Conservation (phyloP, 2,113 vertebrate genomes). For the Tychaedon coryphoeus region DNA sequence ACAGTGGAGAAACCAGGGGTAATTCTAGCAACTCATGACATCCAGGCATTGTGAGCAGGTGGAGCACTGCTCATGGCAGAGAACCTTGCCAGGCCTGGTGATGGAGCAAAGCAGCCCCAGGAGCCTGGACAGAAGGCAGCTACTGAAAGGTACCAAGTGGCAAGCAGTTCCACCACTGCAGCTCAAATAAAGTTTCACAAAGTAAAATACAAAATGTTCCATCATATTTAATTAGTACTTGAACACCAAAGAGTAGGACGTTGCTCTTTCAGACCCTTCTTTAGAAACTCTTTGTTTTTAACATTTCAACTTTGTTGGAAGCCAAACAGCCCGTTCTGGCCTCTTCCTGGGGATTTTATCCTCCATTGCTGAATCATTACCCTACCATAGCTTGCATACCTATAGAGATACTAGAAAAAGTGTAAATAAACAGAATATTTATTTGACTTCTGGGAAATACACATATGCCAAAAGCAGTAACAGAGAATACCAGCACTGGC, state of each 20-base stretch:
- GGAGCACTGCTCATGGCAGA: rapidly evolving
- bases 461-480: not conserved
- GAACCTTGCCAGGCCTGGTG: not conserved
- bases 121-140: not conserved
- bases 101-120: not conserved
- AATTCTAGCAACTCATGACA: not conserved
- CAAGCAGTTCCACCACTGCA: not conserved
- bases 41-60: not conserved
- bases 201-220: not conserved
- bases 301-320: not conserved
- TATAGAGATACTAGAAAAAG: not conserved
- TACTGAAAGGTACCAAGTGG: not conserved
- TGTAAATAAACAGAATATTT: not conserved
- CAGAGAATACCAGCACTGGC: not conserved
- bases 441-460: not conserved
- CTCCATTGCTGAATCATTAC: not conserved
- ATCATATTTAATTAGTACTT: not conserved
- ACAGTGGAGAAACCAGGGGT: not conserved
- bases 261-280: not conserved
- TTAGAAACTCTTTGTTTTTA: not conserved
- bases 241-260: not conserved
- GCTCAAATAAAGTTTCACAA: not conserved
- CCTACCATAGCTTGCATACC: not conserved
- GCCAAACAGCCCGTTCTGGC: not conserved
- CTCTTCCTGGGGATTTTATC: not conserved